Base-by-base conservation (phyloP, 1,140 invertebrate genomes). In the Homalodisca vitripennis region DNA sequence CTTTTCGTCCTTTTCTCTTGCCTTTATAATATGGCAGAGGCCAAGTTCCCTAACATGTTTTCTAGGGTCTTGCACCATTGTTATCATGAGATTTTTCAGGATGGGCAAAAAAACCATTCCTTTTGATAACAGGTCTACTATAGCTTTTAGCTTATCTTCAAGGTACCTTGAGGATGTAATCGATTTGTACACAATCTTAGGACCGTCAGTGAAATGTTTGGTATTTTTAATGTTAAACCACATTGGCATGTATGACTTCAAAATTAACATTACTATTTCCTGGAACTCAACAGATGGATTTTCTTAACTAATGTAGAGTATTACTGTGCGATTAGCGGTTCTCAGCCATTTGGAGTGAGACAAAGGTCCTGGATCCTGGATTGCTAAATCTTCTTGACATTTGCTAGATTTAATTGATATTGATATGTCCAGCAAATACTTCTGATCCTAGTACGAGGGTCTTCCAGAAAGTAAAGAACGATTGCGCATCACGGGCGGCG, bases 391-490 rank as follows among this genome's bases (percentile, higher is more conserved):
- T 64, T 26, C 26, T 1, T 65, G 41, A 72, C 70, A 74, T 20
- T n/a, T n/a, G n/a, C n/a, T n/a, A n/a, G n/a, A n/a, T n/a, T n/a
- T n/a, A n/a, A n/a, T n/a, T n/a, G n/a, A 27, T 2, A 24, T 55
- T 22, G 63, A 48, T n/a, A 78, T 78, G 46, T 73, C 66, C 34
- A 75, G 69, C 64, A 79, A 69, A 71, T 77, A 78, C 55, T 73
- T 70, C 71, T 78, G 74, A 74, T 77, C 75, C 51, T 67, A 73
- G 65, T n/a, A n/a, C n/a, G n/a, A n/a, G n/a, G n/a, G n/a, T n/a
- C n/a, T n/a, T n/a, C n/a, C n/a, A n/a, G n/a, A n/a, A n/a, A n/a
- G n/a, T n/a, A n/a, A n/a, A n/a, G n/a, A n/a, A n/a, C n/a, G n/a
- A n/a, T n/a, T n/a, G n/a, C n/a, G n/a, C n/a, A n/a, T n/a, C n/a